Percentiles rank a stretch among this genome's conserved stretches.
These are phyloP conservation scores for Chunga burmeisteri DNA, from an alignment of 2,113 vertebrate genomes.

Conservation along the genomic window DNA sequence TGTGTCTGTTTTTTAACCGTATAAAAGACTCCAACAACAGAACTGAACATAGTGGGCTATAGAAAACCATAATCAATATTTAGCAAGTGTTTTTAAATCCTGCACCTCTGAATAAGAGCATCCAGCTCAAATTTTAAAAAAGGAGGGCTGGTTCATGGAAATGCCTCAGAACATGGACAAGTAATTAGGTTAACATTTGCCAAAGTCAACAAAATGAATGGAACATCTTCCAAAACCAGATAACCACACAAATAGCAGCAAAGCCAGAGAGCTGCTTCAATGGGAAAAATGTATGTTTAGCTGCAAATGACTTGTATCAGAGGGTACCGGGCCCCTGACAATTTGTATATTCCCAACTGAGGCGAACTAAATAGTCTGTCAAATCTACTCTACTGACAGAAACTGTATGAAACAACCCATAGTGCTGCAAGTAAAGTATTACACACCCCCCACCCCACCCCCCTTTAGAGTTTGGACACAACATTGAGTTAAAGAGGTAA, in stretches of 20 bases:
- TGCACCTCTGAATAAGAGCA: background rate
- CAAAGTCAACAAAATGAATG: background rate
- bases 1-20: background rate
- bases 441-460: background rate
- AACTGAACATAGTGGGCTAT: background rate
- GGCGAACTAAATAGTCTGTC: background rate
- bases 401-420: background rate
- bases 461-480: background rate
- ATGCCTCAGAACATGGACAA: background rate
- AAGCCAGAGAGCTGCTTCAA: background rate
- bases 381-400: background rate
- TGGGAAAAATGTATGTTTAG: background rate
- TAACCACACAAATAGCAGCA: background rate
- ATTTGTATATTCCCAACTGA: background rate
- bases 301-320: background rate
- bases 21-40: background rate
- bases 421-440: background rate
- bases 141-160: background rate
- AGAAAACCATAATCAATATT: background rate
- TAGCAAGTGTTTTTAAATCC: background rate
- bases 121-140: background rate
- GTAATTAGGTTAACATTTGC: background rate
- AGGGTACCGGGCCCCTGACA: background rate
- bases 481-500: slow-evolving; percentile 25
- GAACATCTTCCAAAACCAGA: background rate